These are phyloP conservation scores for Turdus rufiventris DNA, from an alignment of 2,113 vertebrate genomes.

Conservation along the genomic window DNA sequence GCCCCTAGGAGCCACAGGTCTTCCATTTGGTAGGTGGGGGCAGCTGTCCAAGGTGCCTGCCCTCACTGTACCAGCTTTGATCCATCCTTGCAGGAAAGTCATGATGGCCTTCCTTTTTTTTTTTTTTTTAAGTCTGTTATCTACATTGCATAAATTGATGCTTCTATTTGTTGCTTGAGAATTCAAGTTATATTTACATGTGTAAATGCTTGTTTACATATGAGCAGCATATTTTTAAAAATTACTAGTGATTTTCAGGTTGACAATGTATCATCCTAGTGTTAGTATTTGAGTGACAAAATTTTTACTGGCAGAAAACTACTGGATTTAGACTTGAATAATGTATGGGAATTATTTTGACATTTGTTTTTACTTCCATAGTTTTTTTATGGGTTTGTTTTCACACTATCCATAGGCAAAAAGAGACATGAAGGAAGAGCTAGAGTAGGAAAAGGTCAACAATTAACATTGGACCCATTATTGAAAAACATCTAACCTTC, in stretches of 20 bases:
- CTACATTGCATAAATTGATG: background rate
- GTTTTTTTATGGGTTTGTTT: background rate
- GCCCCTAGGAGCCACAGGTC: background rate
- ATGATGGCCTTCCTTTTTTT: background rate
- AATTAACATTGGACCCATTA: background rate
- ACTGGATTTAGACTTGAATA: background rate
- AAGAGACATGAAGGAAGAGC: background rate
- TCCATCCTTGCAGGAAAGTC: background rate
- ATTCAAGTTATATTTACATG: background rate
- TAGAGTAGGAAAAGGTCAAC: background rate
- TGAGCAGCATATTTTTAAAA: background rate
- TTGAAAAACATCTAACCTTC: background rate
- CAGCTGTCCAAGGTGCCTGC: background rate
- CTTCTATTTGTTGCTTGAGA: background rate
- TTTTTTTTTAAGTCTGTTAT: background rate
- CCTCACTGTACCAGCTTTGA: rapidly evolving
- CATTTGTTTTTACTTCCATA: background rate
- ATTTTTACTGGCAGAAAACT: background rate
- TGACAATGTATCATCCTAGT: background rate
- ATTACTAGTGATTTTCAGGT: background rate
- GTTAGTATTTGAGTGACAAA: background rate
- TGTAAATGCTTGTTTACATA: background rate
- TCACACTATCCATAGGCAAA: background rate
- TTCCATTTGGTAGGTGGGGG: rapidly evolving
- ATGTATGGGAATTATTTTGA: background rate